These are phyloP conservation scores for Cryptocephalus primarius DNA, from an alignment of 2,888 invertebrate species.

Conservation along the genomic window DNA sequence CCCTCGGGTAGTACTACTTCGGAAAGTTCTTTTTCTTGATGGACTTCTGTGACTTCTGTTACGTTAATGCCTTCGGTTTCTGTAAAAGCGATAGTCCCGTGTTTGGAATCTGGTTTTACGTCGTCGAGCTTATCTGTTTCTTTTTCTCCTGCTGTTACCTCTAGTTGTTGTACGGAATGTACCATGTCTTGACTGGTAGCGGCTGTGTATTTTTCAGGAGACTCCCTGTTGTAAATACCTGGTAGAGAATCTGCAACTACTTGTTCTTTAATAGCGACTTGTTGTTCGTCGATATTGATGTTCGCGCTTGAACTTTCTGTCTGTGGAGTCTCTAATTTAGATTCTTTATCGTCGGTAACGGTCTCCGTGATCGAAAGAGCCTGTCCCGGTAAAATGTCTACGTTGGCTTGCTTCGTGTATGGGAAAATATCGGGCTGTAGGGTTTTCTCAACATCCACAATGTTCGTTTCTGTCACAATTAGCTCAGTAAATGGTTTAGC, in stretches of 20 bases:
- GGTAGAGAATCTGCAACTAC: constrained; percentile 36
- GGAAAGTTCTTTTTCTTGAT: constrained; percentile 42
- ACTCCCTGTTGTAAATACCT: constrained; percentile 35
- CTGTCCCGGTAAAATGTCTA: constrained; percentile 46
- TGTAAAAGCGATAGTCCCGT: constrained; percentile 40
- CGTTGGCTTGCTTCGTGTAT: constrained; percentile 42
- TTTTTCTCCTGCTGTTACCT: constrained; percentile 41
- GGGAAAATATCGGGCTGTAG: constrained; percentile 42
- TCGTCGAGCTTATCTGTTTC: constrained; percentile 39
- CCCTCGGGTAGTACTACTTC: constrained; percentile 33
- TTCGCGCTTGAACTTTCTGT: constrained; percentile 43
- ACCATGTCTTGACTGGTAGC: constrained; percentile 36
- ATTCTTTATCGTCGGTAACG: constrained; percentile 42
- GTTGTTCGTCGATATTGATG: constrained; percentile 40
- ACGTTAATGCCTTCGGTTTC: constrained; percentile 50
- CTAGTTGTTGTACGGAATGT: constrained; percentile 37
- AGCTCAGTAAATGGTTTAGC: constrained; percentile 41
- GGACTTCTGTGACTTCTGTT: constrained; percentile 42
- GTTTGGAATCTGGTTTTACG: constrained; percentile 44
- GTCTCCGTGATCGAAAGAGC: constrained; percentile 51
- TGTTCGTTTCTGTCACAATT: constrained; percentile 41
- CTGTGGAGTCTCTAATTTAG: constrained; percentile 33
- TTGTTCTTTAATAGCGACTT: constrained; percentile 43
- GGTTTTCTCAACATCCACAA: constrained; percentile 44
- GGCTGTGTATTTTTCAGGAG: constrained; percentile 36